Evolutionary conservation across 23 tunicate genomes (phyloP), one percentile per base, ranked within the genome.

Genomic region (Corella eumyota): DNA sequence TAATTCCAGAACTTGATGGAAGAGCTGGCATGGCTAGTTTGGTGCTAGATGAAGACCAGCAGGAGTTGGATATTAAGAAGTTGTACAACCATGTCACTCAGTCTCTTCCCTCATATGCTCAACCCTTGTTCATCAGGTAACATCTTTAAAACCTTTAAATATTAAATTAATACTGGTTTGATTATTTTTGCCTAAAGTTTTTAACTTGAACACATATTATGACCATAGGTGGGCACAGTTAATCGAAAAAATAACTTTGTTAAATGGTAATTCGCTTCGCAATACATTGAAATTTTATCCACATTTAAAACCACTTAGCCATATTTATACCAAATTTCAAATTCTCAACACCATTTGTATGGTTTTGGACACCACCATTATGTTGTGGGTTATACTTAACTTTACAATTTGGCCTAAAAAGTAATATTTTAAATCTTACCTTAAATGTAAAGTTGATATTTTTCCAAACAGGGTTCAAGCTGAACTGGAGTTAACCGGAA

Each of bases 81-180:
- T 58, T 86, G 22, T 86, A 86, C 54, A 25, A 72, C 1, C 70
- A 71, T 45, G 66, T 72, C 9, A 48, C 52, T 31, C 55, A 48
- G 13, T 22, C 44, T 2, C 58, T 86, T 47, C 79, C 95, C 1
- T 32, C 80, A 25, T 86, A 86, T 66, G 80, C 95, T 3, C 49
- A 80, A 51, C 95, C 95, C 1, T 17, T 71, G 4, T 86, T 86
- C 60, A 13, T 86, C 15, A 77, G 95, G 95, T 86, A 48, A 44
- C 13, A 17, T 4, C 30, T 31, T 9, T 4, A n/a, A 4, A 20
- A 7, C 34, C 45, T 23, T 13, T 17, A 17, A 54, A 54, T 28
- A 23, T 3, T 25, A 65, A 48, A 37, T 45, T 5, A 23, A 53
- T 53, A 53, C 59, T 53, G 21, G 22, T n/a, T 44, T 44, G 49